phyloP scores from a whole-genome alignment of 2,113 vertebrate species.

The Ictalurus furcatus region DNA sequence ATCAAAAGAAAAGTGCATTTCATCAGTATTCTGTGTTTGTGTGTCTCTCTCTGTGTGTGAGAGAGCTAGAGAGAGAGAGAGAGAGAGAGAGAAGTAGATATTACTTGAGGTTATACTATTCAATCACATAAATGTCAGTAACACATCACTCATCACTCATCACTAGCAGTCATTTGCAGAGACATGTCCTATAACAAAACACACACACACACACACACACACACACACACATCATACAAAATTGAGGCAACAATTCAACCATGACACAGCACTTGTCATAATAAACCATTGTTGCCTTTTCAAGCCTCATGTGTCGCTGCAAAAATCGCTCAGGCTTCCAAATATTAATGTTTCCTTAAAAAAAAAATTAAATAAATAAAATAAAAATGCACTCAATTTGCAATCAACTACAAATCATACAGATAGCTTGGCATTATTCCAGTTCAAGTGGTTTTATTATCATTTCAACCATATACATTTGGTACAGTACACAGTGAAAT shows the following conservation, averaged over 20 bases:
- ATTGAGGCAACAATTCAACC: neutral
- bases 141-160: neutral
- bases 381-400: neutral
- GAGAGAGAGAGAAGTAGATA: neutral
- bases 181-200: neutral
- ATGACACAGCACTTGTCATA: neutral
- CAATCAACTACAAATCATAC: neutral
- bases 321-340: neutral
- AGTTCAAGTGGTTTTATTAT: too few relatives aligned
- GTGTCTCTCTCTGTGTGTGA: neutral
- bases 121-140: neutral
- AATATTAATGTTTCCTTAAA: neutral
- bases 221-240: neutral
- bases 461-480: too few relatives aligned
- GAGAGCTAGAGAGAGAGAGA: neutral
- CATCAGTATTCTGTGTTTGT: neutral
- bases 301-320: neutral
- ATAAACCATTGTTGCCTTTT: neutral
- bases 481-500: too few relatives aligned
- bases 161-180: neutral
- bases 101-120: neutral
- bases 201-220: neutral
- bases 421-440: neutral
- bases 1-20: neutral
- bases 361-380: neutral